phyloP scores from a whole-genome alignment of 1,140 invertebrate genomes.

The Myzus persicae region DNA sequence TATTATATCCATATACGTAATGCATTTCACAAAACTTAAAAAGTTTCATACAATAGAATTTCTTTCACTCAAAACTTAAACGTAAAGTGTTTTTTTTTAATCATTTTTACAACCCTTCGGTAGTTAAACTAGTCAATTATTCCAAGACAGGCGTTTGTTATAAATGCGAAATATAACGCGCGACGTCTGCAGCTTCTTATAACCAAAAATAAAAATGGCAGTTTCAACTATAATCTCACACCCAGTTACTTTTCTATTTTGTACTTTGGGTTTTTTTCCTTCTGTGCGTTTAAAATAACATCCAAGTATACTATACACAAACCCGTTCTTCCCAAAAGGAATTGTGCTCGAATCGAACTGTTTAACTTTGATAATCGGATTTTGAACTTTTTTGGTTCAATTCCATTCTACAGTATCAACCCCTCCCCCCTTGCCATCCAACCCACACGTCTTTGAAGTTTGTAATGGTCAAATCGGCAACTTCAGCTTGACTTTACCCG shows the following conservation, averaged over 20 bases:
- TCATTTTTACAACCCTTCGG: background rate
- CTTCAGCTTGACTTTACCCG: background rate
- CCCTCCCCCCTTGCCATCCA: too few species aligned
- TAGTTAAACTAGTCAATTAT: background rate
- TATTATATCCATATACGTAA: background rate
- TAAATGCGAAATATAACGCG: background rate
- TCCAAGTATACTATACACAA: background rate
- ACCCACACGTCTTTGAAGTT: too few species aligned
- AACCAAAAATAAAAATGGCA: background rate
- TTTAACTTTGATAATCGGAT: background rate
- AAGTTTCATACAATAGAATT: background rate
- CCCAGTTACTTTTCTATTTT: background rate
- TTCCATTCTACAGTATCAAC: background rate
- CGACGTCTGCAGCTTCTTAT: background rate
- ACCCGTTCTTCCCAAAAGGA: background rate
- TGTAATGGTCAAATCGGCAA: background rate
- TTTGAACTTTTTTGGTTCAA: background rate
- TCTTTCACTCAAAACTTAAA: background rate
- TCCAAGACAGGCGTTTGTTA: background rate
- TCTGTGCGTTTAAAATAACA: background rate
- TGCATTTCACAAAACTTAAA: background rate
- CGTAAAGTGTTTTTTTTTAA: slow-evolving; percentile 3
- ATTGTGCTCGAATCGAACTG: background rate
- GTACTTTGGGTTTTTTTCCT: background rate
- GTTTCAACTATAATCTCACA: background rate